phyloP scores from a whole-genome alignment of 2,797 vertebrate species.

The Melanotaenia trifasciata region DNA sequence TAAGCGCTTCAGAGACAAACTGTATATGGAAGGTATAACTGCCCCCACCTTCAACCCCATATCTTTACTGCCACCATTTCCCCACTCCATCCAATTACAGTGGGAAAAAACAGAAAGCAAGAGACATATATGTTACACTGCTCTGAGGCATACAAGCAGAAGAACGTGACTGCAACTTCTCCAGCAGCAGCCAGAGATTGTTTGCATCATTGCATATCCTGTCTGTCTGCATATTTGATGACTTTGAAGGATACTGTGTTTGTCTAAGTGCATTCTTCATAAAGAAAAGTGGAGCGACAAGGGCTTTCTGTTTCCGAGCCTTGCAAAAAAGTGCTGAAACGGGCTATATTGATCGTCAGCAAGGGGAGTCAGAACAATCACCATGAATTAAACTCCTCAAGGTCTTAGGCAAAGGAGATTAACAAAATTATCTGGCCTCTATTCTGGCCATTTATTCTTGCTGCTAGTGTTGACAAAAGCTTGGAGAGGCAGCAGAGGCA shows the following conservation, averaged over 20 bases:
- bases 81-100: conserved; percentile 52
- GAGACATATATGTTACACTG: conserved; percentile 19
- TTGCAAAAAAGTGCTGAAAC: conserved; percentile 69
- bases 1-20: conserved; percentile 66
- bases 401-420: conserved; percentile 80
- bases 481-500: conserved; percentile 39
- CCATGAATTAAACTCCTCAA: conserved; percentile 81
- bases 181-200: conserved; percentile 21
- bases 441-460: conserved; percentile 61
- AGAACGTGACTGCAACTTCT: conserved; percentile 40
- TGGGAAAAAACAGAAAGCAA: conserved; percentile 19
- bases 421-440: conserved; percentile 75
- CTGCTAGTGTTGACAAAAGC: conserved; percentile 65
- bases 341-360: conserved; percentile 73
- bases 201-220: conserved; percentile 4
- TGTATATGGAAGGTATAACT: conserved; percentile 49
- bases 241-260: conserved; percentile 63
- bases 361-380: conserved; percentile 76
- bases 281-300: conserved; percentile 39
- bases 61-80: conserved; percentile 29
- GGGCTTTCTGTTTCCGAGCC: conserved; percentile 58
- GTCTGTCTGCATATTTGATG: conserved; percentile 52
- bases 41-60: conserved; percentile 8
- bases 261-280: conserved; percentile 48
- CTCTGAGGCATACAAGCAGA: conserved; percentile 27